phyloP scores from a whole-genome alignment of 2,113 vertebrate genomes.

The Poeciliopsis turrubarensis region DNA sequence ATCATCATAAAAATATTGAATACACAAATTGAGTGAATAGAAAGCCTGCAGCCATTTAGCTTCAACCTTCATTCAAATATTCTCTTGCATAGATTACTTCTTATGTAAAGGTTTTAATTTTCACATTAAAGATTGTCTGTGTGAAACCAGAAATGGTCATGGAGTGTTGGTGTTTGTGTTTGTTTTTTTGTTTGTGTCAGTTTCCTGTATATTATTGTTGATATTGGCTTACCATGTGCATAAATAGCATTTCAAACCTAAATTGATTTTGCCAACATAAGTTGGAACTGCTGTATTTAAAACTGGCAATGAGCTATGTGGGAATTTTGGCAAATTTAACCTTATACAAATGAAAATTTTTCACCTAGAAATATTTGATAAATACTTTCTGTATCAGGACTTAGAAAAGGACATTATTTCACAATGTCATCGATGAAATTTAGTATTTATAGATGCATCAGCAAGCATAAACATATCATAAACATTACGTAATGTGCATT shows the following conservation, averaged over 20 bases:
- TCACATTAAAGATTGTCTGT: background rate
- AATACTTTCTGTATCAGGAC: too few species aligned
- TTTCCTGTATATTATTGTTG: too few species aligned
- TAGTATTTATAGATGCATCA: background rate
- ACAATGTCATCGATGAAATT: background rate
- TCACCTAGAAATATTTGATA: too few species aligned
- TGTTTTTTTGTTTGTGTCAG: too few species aligned
- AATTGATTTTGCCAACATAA: too few species aligned
- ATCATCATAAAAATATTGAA: constrained; percentile 17
- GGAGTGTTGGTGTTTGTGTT: too few species aligned
- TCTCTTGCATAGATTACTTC: background rate
- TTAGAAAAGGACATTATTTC: background rate
- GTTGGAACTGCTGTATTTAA: background rate
- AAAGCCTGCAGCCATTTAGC: background rate
- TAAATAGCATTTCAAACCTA: too few species aligned
- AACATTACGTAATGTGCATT: constrained; percentile 11
- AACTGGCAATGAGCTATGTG: background rate
- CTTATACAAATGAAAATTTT: background rate
- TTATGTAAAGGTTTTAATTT: background rate
- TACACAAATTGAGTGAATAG: constrained; percentile 7
- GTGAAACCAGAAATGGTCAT: background rate
- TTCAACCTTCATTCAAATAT: background rate
- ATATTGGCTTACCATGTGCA: too few species aligned
- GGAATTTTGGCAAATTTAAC: background rate
- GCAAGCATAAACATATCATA: constrained; percentile 6